Conservation (phyloP, 2,113 vertebrate genomes). For the Rhineura floridana region DNA sequence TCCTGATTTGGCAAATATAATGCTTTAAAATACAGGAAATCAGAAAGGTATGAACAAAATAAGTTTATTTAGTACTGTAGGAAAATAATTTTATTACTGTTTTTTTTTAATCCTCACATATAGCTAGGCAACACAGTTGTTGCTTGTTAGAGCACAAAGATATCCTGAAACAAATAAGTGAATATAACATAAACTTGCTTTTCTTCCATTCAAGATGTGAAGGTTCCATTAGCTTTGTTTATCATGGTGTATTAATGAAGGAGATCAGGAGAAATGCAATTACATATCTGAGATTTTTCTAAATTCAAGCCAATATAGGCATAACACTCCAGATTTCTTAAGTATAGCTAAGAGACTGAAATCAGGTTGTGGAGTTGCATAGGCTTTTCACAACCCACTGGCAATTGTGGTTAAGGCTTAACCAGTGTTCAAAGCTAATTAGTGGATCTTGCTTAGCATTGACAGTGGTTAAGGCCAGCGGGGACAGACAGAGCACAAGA, state of each 20-base stretch:
- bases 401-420: neutral
- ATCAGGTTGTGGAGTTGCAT: neutral
- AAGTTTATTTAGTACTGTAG: conserved; percentile 5
- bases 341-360: neutral
- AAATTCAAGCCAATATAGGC: neutral
- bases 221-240: neutral
- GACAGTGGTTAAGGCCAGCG: neutral
- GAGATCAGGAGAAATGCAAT: neutral
- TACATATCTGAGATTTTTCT: neutral
- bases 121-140: neutral
- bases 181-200: conserved; percentile 14
- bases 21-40: neutral
- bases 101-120: neutral
- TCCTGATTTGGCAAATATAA: neutral
- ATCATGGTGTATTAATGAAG: neutral
- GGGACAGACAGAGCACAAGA: neutral
- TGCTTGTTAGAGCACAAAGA: neutral
- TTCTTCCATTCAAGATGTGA: neutral
- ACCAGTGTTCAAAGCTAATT: neutral
- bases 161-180: conserved; percentile 13
- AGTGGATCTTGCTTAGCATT: neutral
- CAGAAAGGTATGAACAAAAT: conserved; percentile 12
- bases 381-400: neutral
- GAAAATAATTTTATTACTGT: neutral
- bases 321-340: neutral